Base-by-base conservation (phyloP, 2,113 vertebrate genomes). In the Melanerpes aurifrons region DNA sequence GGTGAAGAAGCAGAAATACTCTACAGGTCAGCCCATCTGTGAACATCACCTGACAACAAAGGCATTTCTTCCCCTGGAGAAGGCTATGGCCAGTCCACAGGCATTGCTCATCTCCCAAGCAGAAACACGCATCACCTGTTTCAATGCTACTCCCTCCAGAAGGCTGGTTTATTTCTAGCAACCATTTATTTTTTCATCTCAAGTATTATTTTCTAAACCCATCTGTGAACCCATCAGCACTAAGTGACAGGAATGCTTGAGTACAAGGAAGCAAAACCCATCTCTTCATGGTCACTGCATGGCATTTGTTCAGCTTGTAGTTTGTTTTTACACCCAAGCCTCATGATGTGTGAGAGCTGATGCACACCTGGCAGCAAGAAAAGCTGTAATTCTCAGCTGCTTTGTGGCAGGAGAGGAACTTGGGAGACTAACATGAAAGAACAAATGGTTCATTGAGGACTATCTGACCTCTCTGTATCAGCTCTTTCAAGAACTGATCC, bases 351-450 rank as follows among this genome's bases (percentile, higher is more conserved):
- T 22, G 66, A 90, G 74, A 75, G 64, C 40, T 9, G 3, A 7
- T 0, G 0, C 7, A 4, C 8, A 2, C 67, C 72, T 1, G 0
- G 79, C 85, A 71, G 48, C 16, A 8, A 58, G 83, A 62, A 69
- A 56, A 35, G 82, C 82, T 45, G 48, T 31, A 24, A 64, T 37
- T 83, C 21, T 29, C 35, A 35, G 47, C 3, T 0, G 20, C 84
- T 86, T 81, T 56, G 32, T 47, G 31, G 58, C 45, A 47, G 37
- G 28, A 64, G 71, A 87, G 56, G 56, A 73, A 10, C 35, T 7
- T 31, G 61, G 47, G 12, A 53, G 22, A 53, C 50, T 13, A 53
- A 24, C 11, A 7, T 13, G 22, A 53, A 53, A 14, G 3, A 22
- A 25, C 22, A 22, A 53, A 24, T 11, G 9, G 43, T 26, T 63